These are phyloP conservation scores for Ctenoplectra terminalis DNA, from an alignment of 1,140 invertebrate genomes.

Conservation along the genomic window DNA sequence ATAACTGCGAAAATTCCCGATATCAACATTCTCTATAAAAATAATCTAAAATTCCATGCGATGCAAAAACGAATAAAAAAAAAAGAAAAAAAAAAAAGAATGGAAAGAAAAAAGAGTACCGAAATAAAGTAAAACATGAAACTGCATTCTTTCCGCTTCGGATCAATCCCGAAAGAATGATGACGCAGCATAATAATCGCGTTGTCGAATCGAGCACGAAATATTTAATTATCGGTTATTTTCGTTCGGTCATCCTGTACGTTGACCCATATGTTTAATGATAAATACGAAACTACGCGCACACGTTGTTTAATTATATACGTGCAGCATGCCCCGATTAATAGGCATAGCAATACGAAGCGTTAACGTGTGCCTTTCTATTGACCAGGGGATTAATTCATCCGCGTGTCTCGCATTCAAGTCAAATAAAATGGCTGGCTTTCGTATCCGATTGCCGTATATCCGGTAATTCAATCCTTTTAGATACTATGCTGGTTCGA, in stretches of 20 bases:
- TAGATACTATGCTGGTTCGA: not conserved
- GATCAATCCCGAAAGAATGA: not conserved
- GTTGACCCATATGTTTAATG: not conserved
- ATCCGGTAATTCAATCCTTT: constrained; percentile 15
- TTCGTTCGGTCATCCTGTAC: not conserved
- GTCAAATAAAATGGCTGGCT: constrained; percentile 16
- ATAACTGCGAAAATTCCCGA: not conserved
- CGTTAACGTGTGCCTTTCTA: not conserved
- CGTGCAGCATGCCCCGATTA: not conserved
- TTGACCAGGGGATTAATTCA: not conserved
- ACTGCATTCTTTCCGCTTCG: not conserved
- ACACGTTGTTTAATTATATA: not conserved
- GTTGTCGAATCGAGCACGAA: not conserved
- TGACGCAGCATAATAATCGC: not conserved
- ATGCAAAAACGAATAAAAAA: too few relatives aligned
- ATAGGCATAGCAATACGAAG: not conserved
- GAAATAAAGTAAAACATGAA: not conserved
- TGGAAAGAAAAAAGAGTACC: not conserved
- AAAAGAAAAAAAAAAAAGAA: too few relatives aligned
- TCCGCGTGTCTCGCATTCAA: not conserved
- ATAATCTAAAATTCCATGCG: not conserved
- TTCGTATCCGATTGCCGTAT: constrained; percentile 19
- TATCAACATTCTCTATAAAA: not conserved
- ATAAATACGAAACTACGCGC: not conserved
- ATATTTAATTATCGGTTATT: not conserved